A percentile compares a stretch with the other conserved stretches of the same genome.
Conservation (phyloP, 2,888 invertebrate genomes). For the Dioctria linearis region DNA sequence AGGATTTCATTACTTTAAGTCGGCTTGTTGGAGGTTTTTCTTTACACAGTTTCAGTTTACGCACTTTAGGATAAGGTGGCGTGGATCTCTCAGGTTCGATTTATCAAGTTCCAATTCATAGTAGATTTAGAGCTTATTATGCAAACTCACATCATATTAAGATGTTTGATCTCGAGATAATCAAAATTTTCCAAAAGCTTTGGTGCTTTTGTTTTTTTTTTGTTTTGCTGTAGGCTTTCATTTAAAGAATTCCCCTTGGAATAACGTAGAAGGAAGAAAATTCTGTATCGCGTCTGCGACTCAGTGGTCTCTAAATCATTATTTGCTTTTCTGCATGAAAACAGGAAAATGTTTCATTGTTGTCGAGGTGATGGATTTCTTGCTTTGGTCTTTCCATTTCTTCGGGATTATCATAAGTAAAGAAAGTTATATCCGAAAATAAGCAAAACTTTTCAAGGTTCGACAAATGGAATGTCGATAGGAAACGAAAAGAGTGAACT, state of each 20-base stretch:
- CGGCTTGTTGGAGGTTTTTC: conserved; percentile 10
- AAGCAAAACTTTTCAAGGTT: not conserved
- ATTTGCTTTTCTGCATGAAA: conserved; percentile 18
- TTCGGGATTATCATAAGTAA: conserved; percentile 26
- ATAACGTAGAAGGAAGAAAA: not conserved
- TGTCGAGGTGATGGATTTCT: conserved; percentile 25
- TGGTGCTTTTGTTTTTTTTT: not conserved
- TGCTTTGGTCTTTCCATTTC: conserved; percentile 3
- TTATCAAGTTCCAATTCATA: conserved; percentile 15
- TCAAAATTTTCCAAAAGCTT: conserved; percentile 25
- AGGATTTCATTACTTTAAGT: conserved; percentile 36
- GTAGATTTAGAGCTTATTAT: conserved; percentile 16
- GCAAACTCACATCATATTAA: conserved; percentile 3
- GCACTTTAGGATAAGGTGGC: not conserved
- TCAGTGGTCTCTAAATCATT: conserved; percentile 12
- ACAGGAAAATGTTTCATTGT: not conserved
- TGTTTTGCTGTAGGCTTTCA: conserved; percentile 9
- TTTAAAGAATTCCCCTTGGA: conserved; percentile 31
- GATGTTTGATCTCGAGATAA: conserved; percentile 12
- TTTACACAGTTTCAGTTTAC: not conserved
- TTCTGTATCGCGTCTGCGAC: not conserved
- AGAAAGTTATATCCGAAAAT: conserved; percentile 10
- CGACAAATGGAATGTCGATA: not conserved
- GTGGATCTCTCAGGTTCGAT: conserved; percentile 9
- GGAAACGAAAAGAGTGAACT: not conserved